Conservation (phyloP, 2,113 vertebrate genomes). For the Sphaerodactylus townsendi region DNA sequence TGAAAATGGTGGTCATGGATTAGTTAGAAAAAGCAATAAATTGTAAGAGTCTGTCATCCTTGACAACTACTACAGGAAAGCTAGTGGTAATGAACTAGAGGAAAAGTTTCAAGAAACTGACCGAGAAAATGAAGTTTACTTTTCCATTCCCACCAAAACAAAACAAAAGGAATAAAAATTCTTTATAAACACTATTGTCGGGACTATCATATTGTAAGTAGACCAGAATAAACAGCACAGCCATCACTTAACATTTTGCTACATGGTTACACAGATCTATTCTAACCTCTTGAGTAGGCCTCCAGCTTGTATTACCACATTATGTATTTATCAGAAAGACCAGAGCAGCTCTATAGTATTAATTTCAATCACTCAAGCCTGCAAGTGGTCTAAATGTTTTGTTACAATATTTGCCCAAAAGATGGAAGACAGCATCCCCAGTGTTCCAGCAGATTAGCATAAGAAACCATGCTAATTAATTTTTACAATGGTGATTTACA, state of each 20-base stretch:
- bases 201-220: neutral
- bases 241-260: constrained; percentile 3
- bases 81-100: neutral
- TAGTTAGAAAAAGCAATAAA: neutral
- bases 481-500: constrained; percentile 55
- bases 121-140: neutral
- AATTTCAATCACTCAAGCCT: constrained; percentile 49
- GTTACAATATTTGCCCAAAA: constrained; percentile 56
- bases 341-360: constrained; percentile 41
- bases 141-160: neutral
- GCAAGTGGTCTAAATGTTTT: constrained; percentile 49
- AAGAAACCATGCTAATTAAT: constrained; percentile 61
- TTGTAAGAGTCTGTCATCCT: no score
- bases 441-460: constrained; percentile 60
- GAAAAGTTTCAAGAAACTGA: neutral
- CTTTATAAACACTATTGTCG: neutral
- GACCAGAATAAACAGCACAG: neutral
- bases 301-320: constrained; percentile 33
- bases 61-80: neutral
- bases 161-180: neutral
- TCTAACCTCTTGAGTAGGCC: constrained; percentile 24
- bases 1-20: neutral
- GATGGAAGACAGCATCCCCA: constrained; percentile 46
- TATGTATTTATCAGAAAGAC: constrained; percentile 42
- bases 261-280: neutral